phyloP scores from a whole-genome alignment of 2,888 invertebrate genomes.

The Endomychus coccineus region DNA sequence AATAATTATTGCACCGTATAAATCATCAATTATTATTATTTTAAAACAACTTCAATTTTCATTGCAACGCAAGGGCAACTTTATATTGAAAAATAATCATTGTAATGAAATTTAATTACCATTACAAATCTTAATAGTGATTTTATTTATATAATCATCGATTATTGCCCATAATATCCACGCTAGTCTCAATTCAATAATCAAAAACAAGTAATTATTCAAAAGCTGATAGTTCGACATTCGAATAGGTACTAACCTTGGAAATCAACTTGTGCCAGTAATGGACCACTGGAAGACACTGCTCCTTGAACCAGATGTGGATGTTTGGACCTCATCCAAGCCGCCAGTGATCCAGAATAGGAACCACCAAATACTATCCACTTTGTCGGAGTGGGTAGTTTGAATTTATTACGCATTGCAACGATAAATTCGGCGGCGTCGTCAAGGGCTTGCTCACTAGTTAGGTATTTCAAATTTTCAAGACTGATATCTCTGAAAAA shows the following conservation, averaged over 20 bases:
- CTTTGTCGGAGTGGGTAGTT: constrained; percentile 53
- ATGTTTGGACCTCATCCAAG: constrained; percentile 84
- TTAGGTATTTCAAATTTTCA: constrained; percentile 39
- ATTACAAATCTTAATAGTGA: too few species aligned
- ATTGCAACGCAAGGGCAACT: too few species aligned
- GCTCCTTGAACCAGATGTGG: constrained; percentile 81
- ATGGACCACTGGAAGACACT: constrained; percentile 83
- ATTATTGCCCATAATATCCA: too few species aligned
- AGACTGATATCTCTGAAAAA: constrained; percentile 16
- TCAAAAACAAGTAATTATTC: constrained; percentile 7
- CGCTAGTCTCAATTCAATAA: too few species aligned
- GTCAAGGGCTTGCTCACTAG: constrained; percentile 42
- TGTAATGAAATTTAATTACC: too few species aligned
- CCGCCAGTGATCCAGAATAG: constrained; percentile 87
- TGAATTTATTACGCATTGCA: constrained; percentile 48
- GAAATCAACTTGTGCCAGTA: constrained; percentile 80
- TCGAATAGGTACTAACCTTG: constrained; percentile 50
- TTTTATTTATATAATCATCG: too few species aligned
- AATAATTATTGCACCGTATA: too few species aligned
- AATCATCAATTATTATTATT: too few species aligned
- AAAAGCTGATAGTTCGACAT: not conserved
- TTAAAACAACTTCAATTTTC: too few species aligned
- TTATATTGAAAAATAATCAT: too few species aligned
- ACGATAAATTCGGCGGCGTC: constrained; percentile 43
- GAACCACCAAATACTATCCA: constrained; percentile 97